Percentiles rank a stretch among this genome's conserved stretches.
Evolutionary conservation across 2,113 vertebrate species (phyloP).

Genomic region (Ciconia stormi): DNA sequence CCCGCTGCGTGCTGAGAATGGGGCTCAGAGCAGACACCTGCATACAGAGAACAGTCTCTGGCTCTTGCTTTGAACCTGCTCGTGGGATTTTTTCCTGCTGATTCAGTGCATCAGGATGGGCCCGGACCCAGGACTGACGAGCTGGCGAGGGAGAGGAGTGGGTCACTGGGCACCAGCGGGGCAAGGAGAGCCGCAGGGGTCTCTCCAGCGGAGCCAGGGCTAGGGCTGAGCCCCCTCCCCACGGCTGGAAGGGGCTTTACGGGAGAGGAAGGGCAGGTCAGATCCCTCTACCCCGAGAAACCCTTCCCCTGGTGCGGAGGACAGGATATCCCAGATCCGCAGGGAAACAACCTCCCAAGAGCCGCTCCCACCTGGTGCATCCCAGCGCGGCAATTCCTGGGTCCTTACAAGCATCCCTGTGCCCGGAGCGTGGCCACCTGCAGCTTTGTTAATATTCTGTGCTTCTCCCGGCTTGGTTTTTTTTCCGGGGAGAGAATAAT

Average conservation of each 20-base stretch:
- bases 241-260: background rate
- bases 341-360: background rate
- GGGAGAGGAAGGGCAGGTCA: background rate
- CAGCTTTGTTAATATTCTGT: background rate
- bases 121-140: background rate
- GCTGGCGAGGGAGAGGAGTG: background rate
- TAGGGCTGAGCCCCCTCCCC: background rate
- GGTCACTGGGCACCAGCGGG: background rate
- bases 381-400: background rate
- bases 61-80: background rate
- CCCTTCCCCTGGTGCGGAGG: background rate
- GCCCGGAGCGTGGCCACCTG: fast-evolving
- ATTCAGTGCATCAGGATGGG: background rate
- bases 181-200: background rate
- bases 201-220: background rate
- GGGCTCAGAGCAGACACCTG: background rate
- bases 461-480: background rate
- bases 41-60: fast-evolving
- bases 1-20: fast-evolving
- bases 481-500: background rate
- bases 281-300: background rate
- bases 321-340: fast-evolving
- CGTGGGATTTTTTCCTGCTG: background rate
- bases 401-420: background rate
- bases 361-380: fast-evolving